Evolutionary conservation across 1,140 invertebrate genomes (phyloP).

Genomic region (Musca vetustissima): DNA sequence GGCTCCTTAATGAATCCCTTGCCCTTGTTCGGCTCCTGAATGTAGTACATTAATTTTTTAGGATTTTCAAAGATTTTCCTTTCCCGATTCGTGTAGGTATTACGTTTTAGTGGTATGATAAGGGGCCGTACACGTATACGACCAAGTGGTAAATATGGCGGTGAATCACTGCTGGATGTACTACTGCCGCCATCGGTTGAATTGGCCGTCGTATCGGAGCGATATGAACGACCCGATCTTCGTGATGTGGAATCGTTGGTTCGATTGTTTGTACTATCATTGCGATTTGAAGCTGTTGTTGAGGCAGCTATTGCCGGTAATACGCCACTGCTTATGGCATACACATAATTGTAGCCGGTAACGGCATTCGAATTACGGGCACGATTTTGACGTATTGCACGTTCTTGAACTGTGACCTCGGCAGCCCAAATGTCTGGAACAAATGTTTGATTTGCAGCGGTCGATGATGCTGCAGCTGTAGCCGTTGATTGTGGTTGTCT

Average conservation of each 20-base stretch:
- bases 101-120: conserved; percentile 19
- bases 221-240: neutral
- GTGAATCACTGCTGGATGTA: conserved; percentile 30
- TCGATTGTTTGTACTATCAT: neutral
- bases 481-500: conserved; percentile 3
- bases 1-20: conserved; percentile 86
- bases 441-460: conserved; percentile 32
- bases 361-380: conserved; percentile 39
- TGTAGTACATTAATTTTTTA: conserved; percentile 78
- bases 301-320: conserved; percentile 35
- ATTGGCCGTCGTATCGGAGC: neutral
- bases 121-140: conserved; percentile 32
- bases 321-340: conserved; percentile 53
- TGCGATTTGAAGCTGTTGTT: neutral
- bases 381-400: conserved; percentile 41
- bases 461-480: neutral
- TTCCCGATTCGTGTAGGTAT: neutral
- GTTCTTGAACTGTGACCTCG: conserved; percentile 51
- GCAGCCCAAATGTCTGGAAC: conserved; percentile 55
- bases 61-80: conserved; percentile 69
- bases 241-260: neutral
- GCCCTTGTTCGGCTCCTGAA: conserved; percentile 85
- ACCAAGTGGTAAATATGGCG: conserved; percentile 29
- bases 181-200: conserved; percentile 27
- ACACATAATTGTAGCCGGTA: conserved; percentile 51